These are phyloP conservation scores for Pentamera pediparva DNA, from an alignment of 53 echinoderm and acorn worm species.

Conservation along the genomic window DNA sequence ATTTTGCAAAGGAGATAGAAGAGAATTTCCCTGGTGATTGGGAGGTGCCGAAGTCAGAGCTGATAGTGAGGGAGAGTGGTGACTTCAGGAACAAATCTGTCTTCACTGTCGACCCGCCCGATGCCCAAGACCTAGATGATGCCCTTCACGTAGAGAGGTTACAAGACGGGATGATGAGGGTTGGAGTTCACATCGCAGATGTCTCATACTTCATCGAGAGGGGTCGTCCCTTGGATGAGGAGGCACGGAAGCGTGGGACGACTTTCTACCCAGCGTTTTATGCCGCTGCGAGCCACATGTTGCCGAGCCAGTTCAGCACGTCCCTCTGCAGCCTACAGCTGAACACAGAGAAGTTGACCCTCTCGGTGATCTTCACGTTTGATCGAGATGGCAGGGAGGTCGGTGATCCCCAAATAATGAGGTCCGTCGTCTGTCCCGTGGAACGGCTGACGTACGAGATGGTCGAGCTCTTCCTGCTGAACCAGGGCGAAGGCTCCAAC, in stretches of 20 bases:
- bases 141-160: conserved; percentile 55
- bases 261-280: conserved; percentile 63
- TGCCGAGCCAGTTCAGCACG: conserved; percentile 66
- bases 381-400: conserved; percentile 33
- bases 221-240: conserved; percentile 38
- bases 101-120: conserved; percentile 74
- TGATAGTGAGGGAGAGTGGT: conserved; percentile 22
- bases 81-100: conserved; percentile 38
- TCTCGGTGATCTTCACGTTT: conserved; percentile 65
- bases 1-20: conserved; percentile 27
- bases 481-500: background rate
- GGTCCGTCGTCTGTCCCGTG: conserved; percentile 49
- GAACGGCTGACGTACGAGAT: conserved; percentile 50
- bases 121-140: conserved; percentile 71
- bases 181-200: conserved; percentile 91
- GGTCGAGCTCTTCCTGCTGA: conserved; percentile 47
- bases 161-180: conserved; percentile 16
- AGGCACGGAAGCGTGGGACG: conserved; percentile 59
- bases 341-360: conserved; percentile 51
- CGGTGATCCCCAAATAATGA: conserved; percentile 33
- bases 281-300: conserved; percentile 68
- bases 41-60: conserved; percentile 52
- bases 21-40: conserved; percentile 42
- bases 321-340: conserved; percentile 71
- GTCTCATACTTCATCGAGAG: conserved; percentile 39